These are phyloP conservation scores for Ciconia boyciana DNA, from an alignment of 2,113 vertebrate genomes.

Conservation along the genomic window DNA sequence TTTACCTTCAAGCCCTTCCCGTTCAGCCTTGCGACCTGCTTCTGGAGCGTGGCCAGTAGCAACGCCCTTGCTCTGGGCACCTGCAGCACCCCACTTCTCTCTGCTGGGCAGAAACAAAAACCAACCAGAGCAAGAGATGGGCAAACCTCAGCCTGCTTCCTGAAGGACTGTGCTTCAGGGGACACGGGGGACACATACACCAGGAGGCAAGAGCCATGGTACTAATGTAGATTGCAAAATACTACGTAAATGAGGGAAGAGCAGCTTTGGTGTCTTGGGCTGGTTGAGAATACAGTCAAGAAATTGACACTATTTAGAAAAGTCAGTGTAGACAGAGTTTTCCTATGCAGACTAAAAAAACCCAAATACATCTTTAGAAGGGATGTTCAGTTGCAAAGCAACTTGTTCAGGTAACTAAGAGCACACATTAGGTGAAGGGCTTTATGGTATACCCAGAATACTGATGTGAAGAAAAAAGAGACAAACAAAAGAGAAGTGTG, in stretches of 20 bases:
- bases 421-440: neutral
- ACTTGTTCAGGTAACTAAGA: neutral
- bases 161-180: neutral
- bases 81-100: neutral
- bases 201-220: neutral
- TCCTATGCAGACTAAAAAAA: neutral
- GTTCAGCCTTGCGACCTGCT: neutral
- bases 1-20: neutral
- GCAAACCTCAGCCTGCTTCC: neutral
- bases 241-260: neutral
- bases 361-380: neutral
- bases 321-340: neutral
- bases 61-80: neutral
- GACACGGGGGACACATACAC: fast-evolving
- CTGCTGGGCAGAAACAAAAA: neutral
- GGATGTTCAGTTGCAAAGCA: neutral
- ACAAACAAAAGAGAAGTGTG: neutral
- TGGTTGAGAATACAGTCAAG: neutral
- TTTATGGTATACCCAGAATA: neutral
- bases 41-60: neutral
- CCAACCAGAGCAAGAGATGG: neutral
- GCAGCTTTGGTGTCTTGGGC: neutral
- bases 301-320: neutral
- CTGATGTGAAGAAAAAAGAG: neutral
- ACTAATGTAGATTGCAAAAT: neutral